Percentiles rank a stretch among this genome's conserved stretches.
Evolutionary conservation across 2,797 vertebrate genomes (phyloP).

Genomic region (Novumbra hubbsi): DNA sequence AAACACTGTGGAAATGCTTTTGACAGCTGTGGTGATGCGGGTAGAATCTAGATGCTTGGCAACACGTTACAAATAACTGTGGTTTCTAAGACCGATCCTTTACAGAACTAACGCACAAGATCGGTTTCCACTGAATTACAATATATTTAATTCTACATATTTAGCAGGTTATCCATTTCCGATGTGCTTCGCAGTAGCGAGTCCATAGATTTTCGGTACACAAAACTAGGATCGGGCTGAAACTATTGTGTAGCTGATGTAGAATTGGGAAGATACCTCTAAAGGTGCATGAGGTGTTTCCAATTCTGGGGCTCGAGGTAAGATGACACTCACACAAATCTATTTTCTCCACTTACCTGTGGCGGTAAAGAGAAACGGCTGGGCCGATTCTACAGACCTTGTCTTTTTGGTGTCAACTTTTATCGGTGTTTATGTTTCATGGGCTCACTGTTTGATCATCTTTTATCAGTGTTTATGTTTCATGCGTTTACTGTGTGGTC

Average conservation of each 20-base stretch:
- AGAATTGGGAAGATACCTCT: neutral
- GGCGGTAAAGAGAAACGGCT: slow-evolving; percentile 28
- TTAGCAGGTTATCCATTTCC: too few relatives aligned
- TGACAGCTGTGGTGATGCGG: slow-evolving; percentile 23
- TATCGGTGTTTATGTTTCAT: neutral
- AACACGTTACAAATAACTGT: neutral
- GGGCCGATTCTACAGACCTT: slow-evolving; percentile 48
- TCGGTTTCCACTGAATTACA: too few relatives aligned
- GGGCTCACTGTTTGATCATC: neutral
- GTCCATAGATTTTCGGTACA: neutral
- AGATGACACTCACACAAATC: too few relatives aligned
- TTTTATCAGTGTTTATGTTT: slow-evolving; percentile 5
- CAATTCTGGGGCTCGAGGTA: neutral
- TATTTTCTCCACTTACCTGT: slow-evolving; percentile 50
- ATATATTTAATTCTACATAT: too few relatives aligned
- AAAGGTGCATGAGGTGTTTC: neutral
- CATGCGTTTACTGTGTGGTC: neutral
- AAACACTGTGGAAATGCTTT: slow-evolving; percentile 15
- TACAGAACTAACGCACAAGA: too few relatives aligned
- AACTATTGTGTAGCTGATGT: neutral
- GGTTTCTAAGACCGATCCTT: neutral
- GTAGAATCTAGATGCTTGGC: neutral
- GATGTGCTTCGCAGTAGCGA: too few relatives aligned
- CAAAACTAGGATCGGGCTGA: neutral
- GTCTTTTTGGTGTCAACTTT: slow-evolving; percentile 30